Evolutionary conservation across 2,888 invertebrate genomes (phyloP), one percentile per base, ranked within the genome.

Genomic region (Tetranychus piercei): DNA sequence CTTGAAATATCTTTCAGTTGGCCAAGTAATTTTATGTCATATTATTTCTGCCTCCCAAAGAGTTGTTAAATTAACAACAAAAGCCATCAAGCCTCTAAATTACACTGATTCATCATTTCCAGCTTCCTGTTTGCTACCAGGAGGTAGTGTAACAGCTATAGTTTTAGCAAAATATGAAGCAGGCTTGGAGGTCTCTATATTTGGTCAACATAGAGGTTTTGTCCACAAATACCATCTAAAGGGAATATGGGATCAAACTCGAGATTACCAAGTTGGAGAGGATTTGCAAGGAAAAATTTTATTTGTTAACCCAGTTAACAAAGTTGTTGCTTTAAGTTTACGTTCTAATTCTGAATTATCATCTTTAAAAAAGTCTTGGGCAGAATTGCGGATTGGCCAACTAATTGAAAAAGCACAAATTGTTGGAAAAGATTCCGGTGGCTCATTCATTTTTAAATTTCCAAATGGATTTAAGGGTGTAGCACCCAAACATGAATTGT

Each of bases 361-460:
- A 11, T 34, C 22, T 6, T 11, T 67, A 9, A n/a, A 67, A 18
- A 67, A 67, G 20, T n/a, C 23, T n/a, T 67, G 67, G 67, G 1
- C 67, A 3, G 15, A 1, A 7, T n/a, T 67, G 23, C 15, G 20
- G 67, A 73, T 76, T 43, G 77, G 77, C 1, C 22, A 34, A 1
- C 55, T 76, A 1, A 65, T 76, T 71, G 74, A 77, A 44, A 71
- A 76, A 8, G 74, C 77, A 0, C n/a, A 45, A 8, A 65, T 77
- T n/a, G 67, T 76, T 20, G 72, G 74, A 20, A 22, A 22, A 22
- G 74, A 72, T 45, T 64, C 64, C 44, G 18, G 15, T 44, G 75
- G 74, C 6, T 65, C 23, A 43, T 6, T 74, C 4, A 72, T 75
- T 20, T 76, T 76, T 22, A 74, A 75, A 55, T 66, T 76, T 9